A percentile compares a stretch with the other conserved stretches of the same genome.
These are phyloP conservation scores for Papilio glaucus DNA, from an alignment of 1,140 invertebrate genomes.

Conservation along the genomic window DNA sequence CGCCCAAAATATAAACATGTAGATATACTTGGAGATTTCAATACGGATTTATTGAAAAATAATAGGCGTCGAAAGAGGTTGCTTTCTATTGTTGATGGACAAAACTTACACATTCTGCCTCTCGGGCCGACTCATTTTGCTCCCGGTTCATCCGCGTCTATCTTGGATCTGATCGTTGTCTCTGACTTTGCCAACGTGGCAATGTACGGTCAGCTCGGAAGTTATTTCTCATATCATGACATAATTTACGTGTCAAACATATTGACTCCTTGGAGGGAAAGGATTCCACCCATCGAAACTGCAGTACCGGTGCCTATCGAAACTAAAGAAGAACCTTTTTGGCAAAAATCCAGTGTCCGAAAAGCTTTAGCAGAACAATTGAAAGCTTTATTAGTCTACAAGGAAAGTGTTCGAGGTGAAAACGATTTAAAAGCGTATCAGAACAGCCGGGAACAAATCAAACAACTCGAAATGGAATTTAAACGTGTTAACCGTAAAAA, in stretches of 20 bases:
- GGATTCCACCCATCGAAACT: neutral
- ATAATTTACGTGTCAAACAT: constrained; percentile 38
- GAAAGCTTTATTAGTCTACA: neutral
- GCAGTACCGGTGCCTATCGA: neutral
- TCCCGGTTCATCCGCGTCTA: constrained; percentile 33
- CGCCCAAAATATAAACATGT: constrained; percentile 24
- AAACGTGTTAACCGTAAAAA: constrained; percentile 10
- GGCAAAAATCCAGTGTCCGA: neutral
- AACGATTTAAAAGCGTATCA: constrained; percentile 10
- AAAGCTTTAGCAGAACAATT: neutral
- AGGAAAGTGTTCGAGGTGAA: neutral
- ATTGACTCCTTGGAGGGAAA: neutral
- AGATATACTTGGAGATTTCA: constrained; percentile 41
- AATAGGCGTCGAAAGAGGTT: constrained; percentile 34
- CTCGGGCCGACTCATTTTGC: constrained; percentile 38
- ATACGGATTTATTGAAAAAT: constrained; percentile 42
- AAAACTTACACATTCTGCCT: constrained; percentile 35
- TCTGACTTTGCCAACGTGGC: constrained; percentile 27
- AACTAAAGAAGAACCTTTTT: constrained; percentile 2
- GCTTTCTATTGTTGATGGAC: constrained; percentile 15
- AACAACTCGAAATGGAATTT: neutral
- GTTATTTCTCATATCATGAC: constrained; percentile 42
- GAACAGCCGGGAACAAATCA: neutral
- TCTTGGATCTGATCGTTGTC: constrained; percentile 42
- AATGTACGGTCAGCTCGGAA: constrained; percentile 33